phyloP scores from a whole-genome alignment of 2,888 invertebrate species.

The Operophtera brumata region DNA sequence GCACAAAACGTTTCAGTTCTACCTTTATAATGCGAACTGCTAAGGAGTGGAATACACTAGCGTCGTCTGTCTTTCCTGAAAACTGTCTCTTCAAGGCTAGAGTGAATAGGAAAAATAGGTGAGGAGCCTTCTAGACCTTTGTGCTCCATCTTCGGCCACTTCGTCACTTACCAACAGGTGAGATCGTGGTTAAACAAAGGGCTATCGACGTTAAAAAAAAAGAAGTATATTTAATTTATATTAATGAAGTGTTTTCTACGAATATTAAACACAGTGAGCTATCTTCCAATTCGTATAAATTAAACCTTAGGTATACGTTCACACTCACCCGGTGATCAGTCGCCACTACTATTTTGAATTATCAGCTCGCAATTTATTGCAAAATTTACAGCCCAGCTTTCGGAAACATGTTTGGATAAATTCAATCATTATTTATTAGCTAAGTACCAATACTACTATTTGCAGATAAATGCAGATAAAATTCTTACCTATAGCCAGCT shows the following conservation, averaged over 20 bases:
- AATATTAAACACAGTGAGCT: background rate
- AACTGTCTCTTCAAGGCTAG: too few species aligned
- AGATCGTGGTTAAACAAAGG: too few species aligned
- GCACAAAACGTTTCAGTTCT: too few species aligned
- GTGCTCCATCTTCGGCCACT: too few species aligned
- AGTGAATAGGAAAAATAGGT: too few species aligned
- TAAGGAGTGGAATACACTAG: too few species aligned
- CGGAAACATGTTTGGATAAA: background rate
- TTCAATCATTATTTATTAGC: background rate
- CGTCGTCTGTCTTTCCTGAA: too few species aligned
- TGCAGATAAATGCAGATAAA: background rate
- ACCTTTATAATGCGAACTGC: too few species aligned
- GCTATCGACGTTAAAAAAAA: too few species aligned
- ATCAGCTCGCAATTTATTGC: conserved; percentile 18
- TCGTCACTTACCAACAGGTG: too few species aligned
- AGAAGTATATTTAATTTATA: background rate
- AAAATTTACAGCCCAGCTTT: background rate
- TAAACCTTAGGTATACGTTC: too few species aligned
- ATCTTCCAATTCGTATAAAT: background rate
- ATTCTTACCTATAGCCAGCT: background rate
- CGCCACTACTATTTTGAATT: background rate
- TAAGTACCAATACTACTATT: background rate
- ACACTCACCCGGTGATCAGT: conserved; percentile 1
- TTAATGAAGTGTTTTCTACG: background rate
- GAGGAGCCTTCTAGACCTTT: too few species aligned